Evolutionary conservation across 2,888 invertebrate genomes (phyloP).

Genomic region (Exephanes ischioxanthus): DNA sequence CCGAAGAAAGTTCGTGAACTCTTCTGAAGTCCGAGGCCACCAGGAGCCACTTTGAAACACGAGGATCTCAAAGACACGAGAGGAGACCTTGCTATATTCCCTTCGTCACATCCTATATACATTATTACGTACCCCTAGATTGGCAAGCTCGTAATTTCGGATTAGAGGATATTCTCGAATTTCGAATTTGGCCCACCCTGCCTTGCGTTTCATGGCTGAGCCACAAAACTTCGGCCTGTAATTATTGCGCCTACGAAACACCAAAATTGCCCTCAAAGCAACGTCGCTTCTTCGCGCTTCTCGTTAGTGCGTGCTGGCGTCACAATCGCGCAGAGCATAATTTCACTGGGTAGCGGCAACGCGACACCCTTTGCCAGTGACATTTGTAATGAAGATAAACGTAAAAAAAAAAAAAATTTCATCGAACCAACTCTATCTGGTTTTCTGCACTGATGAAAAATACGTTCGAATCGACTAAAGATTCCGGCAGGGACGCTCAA

Average conservation of each 20-base stretch:
- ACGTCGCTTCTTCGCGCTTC: constrained; percentile 40
- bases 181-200: constrained; percentile 27
- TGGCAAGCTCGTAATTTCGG: constrained; percentile 40
- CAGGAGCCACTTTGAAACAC: constrained; percentile 60
- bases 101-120: constrained; percentile 9
- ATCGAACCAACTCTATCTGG: neutral
- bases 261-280: constrained; percentile 30
- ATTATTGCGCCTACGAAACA: constrained; percentile 43
- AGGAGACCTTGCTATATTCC: constrained; percentile 28
- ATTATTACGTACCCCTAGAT: constrained; percentile 15
- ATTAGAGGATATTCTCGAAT: constrained; percentile 45
- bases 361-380: neutral
- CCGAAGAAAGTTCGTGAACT: constrained; percentile 43
- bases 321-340: neutral
- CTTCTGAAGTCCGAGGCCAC: constrained; percentile 37
- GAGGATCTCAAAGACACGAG: constrained; percentile 43
- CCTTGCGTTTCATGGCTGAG: constrained; percentile 5
- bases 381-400: constrained; percentile 3
- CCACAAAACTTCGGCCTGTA: constrained; percentile 48
- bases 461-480: too few species aligned
- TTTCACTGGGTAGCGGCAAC: neutral
- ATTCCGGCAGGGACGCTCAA: too few species aligned
- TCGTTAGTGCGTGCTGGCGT: constrained; percentile 21
- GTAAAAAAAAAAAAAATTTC: constrained; percentile 6
- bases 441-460: too few species aligned